phyloP scores from a whole-genome alignment of 2,113 vertebrate genomes.

The Scalopus aquaticus region DNA sequence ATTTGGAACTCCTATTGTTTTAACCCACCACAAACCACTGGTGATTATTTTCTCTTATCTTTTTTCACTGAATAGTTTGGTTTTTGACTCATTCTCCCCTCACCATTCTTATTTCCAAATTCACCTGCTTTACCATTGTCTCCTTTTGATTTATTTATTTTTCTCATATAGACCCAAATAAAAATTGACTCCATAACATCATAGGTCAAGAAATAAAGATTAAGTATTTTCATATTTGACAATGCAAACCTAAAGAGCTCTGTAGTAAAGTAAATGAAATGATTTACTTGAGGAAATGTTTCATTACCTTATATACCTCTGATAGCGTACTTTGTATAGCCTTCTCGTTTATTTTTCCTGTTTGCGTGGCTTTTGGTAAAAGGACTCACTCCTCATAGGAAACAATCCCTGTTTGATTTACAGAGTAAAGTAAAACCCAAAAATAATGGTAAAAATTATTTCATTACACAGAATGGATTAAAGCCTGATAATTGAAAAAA shows the following conservation, averaged over 20 bases:
- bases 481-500: neutral
- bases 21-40: neutral
- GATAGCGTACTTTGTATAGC: neutral
- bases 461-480: neutral
- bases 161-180: neutral
- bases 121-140: neutral
- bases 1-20: neutral
- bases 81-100: neutral
- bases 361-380: neutral
- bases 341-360: neutral
- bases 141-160: neutral
- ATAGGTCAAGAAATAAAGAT: neutral
- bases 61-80: neutral
- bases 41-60: neutral
- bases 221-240: neutral
- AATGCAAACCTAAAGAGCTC: neutral
- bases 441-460: neutral
- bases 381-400: rapidly evolving
- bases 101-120: neutral
- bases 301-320: neutral
- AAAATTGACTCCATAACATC: neutral
- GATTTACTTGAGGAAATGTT: neutral
- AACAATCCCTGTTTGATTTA: neutral
- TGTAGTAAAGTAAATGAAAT: too few species aligned
- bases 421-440: neutral